These are phyloP conservation scores for Sparidentex hasta DNA, from an alignment of 2,797 vertebrate genomes.

Conservation along the genomic window DNA sequence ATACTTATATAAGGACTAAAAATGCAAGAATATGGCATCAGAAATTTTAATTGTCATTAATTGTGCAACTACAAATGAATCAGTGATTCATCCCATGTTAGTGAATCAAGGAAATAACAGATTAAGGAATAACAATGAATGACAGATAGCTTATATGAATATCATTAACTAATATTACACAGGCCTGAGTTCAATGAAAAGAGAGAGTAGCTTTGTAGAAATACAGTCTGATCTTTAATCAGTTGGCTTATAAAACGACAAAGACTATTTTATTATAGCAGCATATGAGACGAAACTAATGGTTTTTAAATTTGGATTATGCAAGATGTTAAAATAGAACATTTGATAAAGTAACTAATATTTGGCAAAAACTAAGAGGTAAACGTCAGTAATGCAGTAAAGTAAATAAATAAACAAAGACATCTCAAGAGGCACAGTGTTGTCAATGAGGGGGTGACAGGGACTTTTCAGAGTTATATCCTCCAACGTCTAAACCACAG, in stretches of 20 bases:
- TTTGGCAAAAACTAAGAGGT: slow-evolving; percentile 53
- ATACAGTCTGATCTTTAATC: slow-evolving; percentile 22
- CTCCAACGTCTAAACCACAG: slow-evolving; percentile 80
- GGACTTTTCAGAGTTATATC: slow-evolving; percentile 83
- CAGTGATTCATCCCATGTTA: slow-evolving; percentile 20
- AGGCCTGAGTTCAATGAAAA: slow-evolving; percentile 43
- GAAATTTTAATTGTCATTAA: slow-evolving; percentile 20
- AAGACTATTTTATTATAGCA: slow-evolving; percentile 46
- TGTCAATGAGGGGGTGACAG: slow-evolving; percentile 78
- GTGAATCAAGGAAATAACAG: slow-evolving; percentile 5
- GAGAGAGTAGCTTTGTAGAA: background rate
- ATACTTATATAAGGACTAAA: background rate
- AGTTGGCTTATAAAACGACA: slow-evolving; percentile 18
- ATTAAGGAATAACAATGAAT: slow-evolving; percentile 20
- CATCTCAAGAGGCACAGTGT: slow-evolving; percentile 60
- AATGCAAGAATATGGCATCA: slow-evolving; percentile 30
- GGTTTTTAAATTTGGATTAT: background rate
- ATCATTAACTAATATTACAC: slow-evolving; percentile 27
- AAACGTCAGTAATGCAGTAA: slow-evolving; percentile 39
- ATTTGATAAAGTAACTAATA: slow-evolving; percentile 22
- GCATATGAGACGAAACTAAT: slow-evolving; percentile 37
- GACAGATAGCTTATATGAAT: slow-evolving; percentile 50
- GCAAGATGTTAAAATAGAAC: background rate
- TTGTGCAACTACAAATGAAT: slow-evolving; percentile 30
- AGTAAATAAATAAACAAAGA: slow-evolving; percentile 63